Base-by-base conservation (phyloP, 2,888 invertebrate species). In the Pachycephus smyrnensis region DNA sequence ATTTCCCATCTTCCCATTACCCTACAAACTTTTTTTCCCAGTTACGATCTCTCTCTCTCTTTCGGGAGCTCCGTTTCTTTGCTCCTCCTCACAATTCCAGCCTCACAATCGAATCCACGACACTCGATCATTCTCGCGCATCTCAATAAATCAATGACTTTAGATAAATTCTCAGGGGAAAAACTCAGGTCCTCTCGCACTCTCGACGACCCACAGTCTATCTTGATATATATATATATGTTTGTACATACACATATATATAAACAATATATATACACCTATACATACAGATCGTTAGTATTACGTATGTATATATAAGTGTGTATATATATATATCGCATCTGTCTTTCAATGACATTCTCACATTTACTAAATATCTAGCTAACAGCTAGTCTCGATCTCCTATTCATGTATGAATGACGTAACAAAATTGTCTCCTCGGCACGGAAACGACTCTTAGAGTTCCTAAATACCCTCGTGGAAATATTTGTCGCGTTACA, bases 351-450 rank as follows among this genome's bases (percentile, higher is more conserved):
- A 55, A 23, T 9, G 23, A 23, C 55, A 55, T 55, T 23, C 32
- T 71, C 33, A 71, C 12, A 71, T 31, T 71, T 71, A 71, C 71
- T 32, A 33, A 33, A 6, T 71, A 31, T 71, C 71, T 71, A 71
- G 71, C 71, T 71, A 71, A 71, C 31, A 9, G 71, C 71, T 71
- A 71, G 71, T 71, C 33, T 71, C 71, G 31, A 33, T 71, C 55
- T 55, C 31, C 71, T 71, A 71, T 33, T 73, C 73, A 75, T 74
- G 77, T 78, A 75, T 75, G 78, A 75, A 78, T 76, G 78, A 78
- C 78, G 78, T 78, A 78, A 78, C 76, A 78, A 78, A 78, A 75
- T 37, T 75, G 69, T 77, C 35, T 77, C 40, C 69, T 71, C 71
- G 31, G 12, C 31, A 71, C 23, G 74, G 69, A 77, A 80, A 55